These are phyloP conservation scores for Megalurothrips usitatus DNA, from an alignment of 2,888 invertebrate genomes.

Conservation along the genomic window DNA sequence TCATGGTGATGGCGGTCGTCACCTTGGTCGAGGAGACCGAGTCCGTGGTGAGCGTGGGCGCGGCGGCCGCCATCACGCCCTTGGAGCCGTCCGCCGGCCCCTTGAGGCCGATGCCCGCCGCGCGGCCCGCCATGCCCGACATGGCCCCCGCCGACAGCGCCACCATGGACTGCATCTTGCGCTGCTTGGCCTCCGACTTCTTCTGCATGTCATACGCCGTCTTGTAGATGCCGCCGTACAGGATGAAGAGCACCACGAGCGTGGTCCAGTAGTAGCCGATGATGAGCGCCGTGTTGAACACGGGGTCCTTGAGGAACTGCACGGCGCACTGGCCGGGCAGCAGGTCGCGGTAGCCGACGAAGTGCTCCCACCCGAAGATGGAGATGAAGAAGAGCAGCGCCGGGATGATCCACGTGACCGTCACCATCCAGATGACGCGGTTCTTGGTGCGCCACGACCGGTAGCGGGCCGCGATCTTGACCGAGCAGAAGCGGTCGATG, in stretches of 20 bases:
- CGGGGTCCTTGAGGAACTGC: constrained; percentile 94
- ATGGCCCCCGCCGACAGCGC: constrained; percentile 84
- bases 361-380: constrained; percentile 99
- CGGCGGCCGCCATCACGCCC: constrained; percentile 36
- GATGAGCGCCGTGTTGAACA: constrained; percentile 94
- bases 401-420: constrained; percentile 95
- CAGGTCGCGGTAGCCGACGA: constrained; percentile 86
- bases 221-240: constrained; percentile 96
- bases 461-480: constrained; percentile 96
- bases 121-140: constrained; percentile 84
- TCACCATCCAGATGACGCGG: constrained; percentile 91
- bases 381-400: constrained; percentile 94
- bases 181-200: constrained; percentile 92
- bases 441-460: constrained; percentile 94
- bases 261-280: constrained; percentile 98
- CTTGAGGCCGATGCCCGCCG: constrained; percentile 80
- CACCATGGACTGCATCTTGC: constrained; percentile 93
- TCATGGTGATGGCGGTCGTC: constrained; percentile 48
- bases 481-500: constrained; percentile 96
- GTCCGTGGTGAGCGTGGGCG: constrained; percentile 37
- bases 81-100: constrained; percentile 69
- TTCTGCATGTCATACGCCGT: constrained; percentile 97
- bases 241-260: constrained; percentile 85
- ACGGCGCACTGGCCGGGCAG: constrained; percentile 88
- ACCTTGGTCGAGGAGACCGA: constrained; percentile 53